phyloP scores from a whole-genome alignment of 1,140 invertebrate species.

The Zaprionus davidi region DNA sequence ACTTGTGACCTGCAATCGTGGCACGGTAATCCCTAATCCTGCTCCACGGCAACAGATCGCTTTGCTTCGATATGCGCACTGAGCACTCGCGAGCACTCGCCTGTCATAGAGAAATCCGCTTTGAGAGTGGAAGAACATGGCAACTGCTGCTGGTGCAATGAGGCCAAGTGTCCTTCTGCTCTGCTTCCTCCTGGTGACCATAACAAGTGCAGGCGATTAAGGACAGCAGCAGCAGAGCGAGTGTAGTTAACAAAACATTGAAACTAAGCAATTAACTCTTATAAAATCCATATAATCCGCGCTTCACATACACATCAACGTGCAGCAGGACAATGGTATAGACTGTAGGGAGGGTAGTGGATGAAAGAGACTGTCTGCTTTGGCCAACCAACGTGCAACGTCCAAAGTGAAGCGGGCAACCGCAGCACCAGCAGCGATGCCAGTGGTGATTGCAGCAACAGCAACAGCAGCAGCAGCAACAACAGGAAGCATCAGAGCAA shows the following conservation, averaged over 20 bases:
- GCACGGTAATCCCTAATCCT: too few relatives aligned
- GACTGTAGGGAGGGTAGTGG: background rate
- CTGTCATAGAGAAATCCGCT: background rate
- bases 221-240: background rate
- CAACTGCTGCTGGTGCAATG: background rate
- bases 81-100: too few relatives aligned
- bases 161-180: slow-evolving; percentile 11
- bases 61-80: background rate
- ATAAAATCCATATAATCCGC: slow-evolving; percentile 27
- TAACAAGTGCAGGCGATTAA: slow-evolving; percentile 24
- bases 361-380: background rate
- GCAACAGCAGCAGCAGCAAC: slow-evolving; percentile 13
- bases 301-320: slow-evolving; percentile 1
- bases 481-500: slow-evolving; percentile 22
- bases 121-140: background rate
- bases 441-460: slow-evolving; percentile 8
- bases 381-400: slow-evolving; percentile 23
- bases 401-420: slow-evolving; percentile 38
- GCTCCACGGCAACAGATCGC: background rate
- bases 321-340: background rate
- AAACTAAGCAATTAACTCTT: slow-evolving; percentile 54
- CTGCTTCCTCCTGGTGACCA: slow-evolving; percentile 12
- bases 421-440: slow-evolving; percentile 13
- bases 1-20: too few relatives aligned
- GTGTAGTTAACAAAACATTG: slow-evolving; percentile 38